Evolutionary conservation across 30 jellyfish, hydroid and myxozoan genomes (phyloP), one percentile per base, ranked within the genome.

Genomic region (Euphysa ruthae): DNA sequence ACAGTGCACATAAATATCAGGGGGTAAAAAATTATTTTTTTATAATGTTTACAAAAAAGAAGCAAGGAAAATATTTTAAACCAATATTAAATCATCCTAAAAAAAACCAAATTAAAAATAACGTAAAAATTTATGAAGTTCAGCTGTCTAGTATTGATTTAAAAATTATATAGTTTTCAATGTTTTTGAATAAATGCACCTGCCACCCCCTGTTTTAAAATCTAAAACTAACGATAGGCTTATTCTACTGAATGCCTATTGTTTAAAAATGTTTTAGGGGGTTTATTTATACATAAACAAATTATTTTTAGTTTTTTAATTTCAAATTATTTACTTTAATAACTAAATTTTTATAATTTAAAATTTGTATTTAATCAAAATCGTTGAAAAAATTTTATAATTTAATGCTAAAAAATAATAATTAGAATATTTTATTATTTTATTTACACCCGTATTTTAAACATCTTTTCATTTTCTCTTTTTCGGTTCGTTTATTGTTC

Each of bases 401-500:
- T 46, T 46, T 46, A 2, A 2, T 8, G 23, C 10, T 46, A 29
- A n/a, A 2, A n/a, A 46, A 4, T 46, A 10, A 2, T 46, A 5
- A n/a, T 46, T 4, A 46, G 23, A 2, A 2, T 2, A n/a, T 46
- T n/a, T 46, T 46, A 38, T 8, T n/a, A 38, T 38, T 38, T 38
- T 38, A 38, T 38, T 12, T 38, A 46, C 60, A 43, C 77, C 77
- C 77, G 56, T 42, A 29, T 1, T 1, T 6, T 15, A 30, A 19
- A 8, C 5, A 24, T 63, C 42, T 24, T 35, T 58, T 34, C 55
- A 33, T 63, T 43, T 43, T 49, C 77, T 63, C 77, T 63, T 63
- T 63, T 63, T 63, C 77, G 61, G 77, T 42, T 63, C 77, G 77
- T 63, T 63, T 43, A 63, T 63, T 63, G 77, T 63, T 63, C 77